Percentiles rank a stretch among this genome's conserved stretches.
Conservation (phyloP, 2,888 invertebrate species). For the Parelbella ahira region DNA sequence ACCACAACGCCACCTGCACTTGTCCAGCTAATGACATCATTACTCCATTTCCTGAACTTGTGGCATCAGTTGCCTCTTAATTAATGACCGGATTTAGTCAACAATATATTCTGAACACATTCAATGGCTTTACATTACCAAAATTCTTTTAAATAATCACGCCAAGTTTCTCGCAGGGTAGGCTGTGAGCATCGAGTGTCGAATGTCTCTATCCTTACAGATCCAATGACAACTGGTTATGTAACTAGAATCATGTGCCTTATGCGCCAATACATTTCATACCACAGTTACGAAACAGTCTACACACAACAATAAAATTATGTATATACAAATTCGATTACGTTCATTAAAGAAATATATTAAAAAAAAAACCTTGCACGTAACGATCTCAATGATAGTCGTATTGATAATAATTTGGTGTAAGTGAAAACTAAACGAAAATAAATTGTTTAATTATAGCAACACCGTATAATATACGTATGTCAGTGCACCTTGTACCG, state of each 20-base stretch:
- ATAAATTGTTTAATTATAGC: slow-evolving; percentile 45
- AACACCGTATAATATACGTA: slow-evolving; percentile 47
- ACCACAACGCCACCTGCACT: too few species aligned
- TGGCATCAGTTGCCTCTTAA: too few species aligned
- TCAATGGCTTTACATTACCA: too few species aligned
- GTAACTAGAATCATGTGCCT: too few species aligned
- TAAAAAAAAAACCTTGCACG: slow-evolving; percentile 2
- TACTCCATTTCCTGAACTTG: slow-evolving; percentile 26
- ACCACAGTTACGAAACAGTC: background rate
- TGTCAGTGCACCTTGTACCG: slow-evolving; percentile 47
- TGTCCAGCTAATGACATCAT: slow-evolving; percentile 13
- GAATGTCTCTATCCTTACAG: too few species aligned
- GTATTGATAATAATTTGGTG: slow-evolving; percentile 26
- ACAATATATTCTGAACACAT: too few species aligned
- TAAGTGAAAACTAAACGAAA: slow-evolving; percentile 52
- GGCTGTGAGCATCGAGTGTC: too few species aligned
- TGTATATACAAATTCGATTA: slow-evolving; percentile 23
- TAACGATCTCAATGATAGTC: slow-evolving; percentile 7
- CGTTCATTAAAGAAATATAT: slow-evolving; percentile 12
- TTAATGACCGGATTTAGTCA: too few species aligned
- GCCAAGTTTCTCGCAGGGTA: too few species aligned
- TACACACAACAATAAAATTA: slow-evolving; percentile 10
- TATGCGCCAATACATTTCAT: too few species aligned
- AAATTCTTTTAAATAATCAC: too few species aligned
- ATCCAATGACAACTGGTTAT: too few species aligned